phyloP scores from a whole-genome alignment of 2,888 invertebrate genomes.

The Pocota personata region DNA sequence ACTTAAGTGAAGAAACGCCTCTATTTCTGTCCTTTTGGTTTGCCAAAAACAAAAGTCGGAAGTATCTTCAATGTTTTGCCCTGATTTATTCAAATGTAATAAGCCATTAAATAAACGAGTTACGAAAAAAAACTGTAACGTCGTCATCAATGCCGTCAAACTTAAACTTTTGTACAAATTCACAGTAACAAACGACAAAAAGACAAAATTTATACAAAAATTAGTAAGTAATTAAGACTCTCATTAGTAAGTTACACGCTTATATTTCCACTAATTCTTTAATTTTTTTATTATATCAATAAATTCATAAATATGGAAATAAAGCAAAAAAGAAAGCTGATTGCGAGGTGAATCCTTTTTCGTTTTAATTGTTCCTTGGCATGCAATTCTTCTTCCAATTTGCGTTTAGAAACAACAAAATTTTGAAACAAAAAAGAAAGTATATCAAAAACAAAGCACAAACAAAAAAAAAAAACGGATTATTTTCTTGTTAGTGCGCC shows the following conservation, averaged over 20 bases:
- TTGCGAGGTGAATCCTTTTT: slow-evolving; percentile 2
- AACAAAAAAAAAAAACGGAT: slow-evolving; percentile 36
- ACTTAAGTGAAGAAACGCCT: too few relatives aligned
- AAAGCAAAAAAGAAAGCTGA: slow-evolving; percentile 19
- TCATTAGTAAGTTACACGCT: slow-evolving; percentile 52
- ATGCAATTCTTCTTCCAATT: slow-evolving; percentile 41
- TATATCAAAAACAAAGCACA: slow-evolving; percentile 36
- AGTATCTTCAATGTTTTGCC: too few relatives aligned
- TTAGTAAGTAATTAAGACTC: slow-evolving; percentile 52
- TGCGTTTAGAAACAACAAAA: slow-evolving; percentile 25
- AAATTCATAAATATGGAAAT: slow-evolving; percentile 42
- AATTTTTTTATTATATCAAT: slow-evolving; percentile 33
- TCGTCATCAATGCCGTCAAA: background rate
- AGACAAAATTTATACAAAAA: background rate
- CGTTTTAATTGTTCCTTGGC: slow-evolving; percentile 30
- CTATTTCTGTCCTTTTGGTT: too few relatives aligned
- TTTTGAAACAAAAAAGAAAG: slow-evolving; percentile 77
- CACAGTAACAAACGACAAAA: background rate
- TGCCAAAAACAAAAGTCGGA: too few relatives aligned
- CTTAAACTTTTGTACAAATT: background rate
- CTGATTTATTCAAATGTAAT: too few relatives aligned
- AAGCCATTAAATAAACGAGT: too few relatives aligned
- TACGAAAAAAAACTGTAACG: too few relatives aligned
- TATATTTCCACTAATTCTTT: slow-evolving; percentile 28
- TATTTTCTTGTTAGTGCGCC: slow-evolving; percentile 74